Base-by-base conservation (phyloP, 2,113 vertebrate species). In the Murina feae region DNA sequence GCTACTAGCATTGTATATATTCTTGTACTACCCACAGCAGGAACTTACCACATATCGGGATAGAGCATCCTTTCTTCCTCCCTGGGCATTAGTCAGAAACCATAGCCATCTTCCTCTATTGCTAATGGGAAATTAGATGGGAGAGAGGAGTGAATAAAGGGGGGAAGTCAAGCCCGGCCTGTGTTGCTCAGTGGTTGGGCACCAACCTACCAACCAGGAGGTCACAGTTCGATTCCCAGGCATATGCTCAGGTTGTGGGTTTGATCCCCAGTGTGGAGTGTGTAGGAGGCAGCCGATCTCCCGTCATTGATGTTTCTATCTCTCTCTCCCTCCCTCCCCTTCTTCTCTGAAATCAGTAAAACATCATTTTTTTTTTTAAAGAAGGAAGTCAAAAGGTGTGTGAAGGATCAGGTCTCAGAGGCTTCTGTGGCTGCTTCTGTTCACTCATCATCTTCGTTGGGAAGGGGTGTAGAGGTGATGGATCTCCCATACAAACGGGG, bases 361-460 rank as follows among this genome's bases (percentile, higher is more conserved):
- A 60, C 23, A 60, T 60, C 23, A 60, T 25, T 2, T 60, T 60
- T 60, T 28, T 11, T 3, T 44, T 60, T 28, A 21, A 66, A 53
- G 66, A 83, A 18, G n/a, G 78, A 65, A 28, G 23, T 86, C 4
- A 21, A 16, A 68, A 88, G 11, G 30, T n/a, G 5, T 13, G 9
- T n/a, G 71, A 68, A 89, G 23, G 37, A 69, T 32, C 30, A 86
- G 91, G 93, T 71, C 32, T 44, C 6, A 47, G 37, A 74, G 37
- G 20, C 42, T 8, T 55, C 10, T 35, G 18, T 76, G 81, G 30
- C 25, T 65, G 39, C 55, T 60, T 44, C 23, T 35, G 25, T 72
- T 44, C 32, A 23, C 42, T 83, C 55, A 35, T 44, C 84, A 23
- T 20, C 37, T 78, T 91, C 23, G 23, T 55, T 51, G 32, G 35